Evolutionary conservation across 2,113 vertebrate genomes (phyloP).

Genomic region (Todiramphus saurophagus): DNA sequence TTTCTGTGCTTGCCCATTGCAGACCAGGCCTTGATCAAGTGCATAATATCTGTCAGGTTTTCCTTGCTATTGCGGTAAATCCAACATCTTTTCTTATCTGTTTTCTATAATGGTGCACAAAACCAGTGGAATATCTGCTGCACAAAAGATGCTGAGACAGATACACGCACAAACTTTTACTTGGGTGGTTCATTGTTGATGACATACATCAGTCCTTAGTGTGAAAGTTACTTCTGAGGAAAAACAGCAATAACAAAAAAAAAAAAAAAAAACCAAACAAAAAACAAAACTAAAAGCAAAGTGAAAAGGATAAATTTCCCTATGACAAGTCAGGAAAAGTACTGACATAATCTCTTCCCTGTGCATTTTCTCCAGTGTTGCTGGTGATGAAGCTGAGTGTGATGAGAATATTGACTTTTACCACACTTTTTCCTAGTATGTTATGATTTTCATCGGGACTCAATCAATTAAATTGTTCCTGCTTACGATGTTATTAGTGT

Average conservation of each 20-base stretch:
- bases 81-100: not conserved
- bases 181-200: not conserved
- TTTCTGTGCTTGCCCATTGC: not conserved
- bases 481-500: not conserved
- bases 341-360: not conserved
- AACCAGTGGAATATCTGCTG: not conserved
- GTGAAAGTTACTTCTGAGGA: not conserved
- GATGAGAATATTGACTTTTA: not conserved
- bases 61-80: not conserved
- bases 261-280: not conserved
- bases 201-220: not conserved
- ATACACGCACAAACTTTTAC: not conserved
- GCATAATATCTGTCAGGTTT: not conserved
- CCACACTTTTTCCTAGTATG: not conserved
- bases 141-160: not conserved
- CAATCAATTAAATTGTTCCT: not conserved
- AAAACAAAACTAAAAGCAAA: not conserved
- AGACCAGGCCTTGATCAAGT: not conserved
- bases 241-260: no score
- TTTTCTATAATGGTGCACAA: not conserved
- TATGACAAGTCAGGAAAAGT: not conserved
- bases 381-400: not conserved
- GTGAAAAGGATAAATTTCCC: not conserved
- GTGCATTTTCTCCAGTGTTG: rapidly evolving
- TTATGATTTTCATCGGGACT: not conserved